Conservation (phyloP, 2,113 vertebrate genomes). For the Oceanites oceanicus region DNA sequence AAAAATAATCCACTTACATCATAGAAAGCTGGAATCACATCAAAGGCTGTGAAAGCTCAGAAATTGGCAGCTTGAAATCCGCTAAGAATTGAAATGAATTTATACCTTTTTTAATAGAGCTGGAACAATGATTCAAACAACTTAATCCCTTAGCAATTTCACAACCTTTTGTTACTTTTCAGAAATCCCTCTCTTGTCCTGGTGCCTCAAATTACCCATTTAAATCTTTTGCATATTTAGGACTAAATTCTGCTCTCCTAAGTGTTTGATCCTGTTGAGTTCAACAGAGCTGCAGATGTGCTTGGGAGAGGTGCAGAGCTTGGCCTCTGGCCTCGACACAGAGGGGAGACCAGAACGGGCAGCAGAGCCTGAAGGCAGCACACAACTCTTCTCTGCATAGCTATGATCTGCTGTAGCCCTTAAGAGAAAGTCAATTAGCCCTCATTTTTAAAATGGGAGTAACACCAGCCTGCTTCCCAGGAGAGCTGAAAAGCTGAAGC, state of each 20-base stretch:
- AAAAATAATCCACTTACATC: conserved; percentile 69
- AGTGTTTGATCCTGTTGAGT: background rate
- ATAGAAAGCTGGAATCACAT: conserved; percentile 66
- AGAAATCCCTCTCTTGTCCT: conserved; percentile 3
- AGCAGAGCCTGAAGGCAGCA: background rate
- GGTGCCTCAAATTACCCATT: background rate
- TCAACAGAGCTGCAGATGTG: background rate
- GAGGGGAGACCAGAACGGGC: background rate
- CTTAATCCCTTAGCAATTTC: conserved; percentile 56
- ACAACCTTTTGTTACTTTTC: conserved; percentile 49
- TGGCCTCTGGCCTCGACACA: background rate
- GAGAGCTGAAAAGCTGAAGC: background rate
- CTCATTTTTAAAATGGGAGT: background rate
- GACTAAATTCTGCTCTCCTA: background rate
- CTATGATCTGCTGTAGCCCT: background rate
- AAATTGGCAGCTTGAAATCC: conserved; percentile 65
- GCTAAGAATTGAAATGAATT: conserved; percentile 66
- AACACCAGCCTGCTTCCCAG: background rate
- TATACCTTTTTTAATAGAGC: conserved; percentile 60
- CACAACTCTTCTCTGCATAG: background rate
- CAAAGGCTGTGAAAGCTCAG: conserved; percentile 57
- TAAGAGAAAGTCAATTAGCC: background rate
- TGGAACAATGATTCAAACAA: conserved; percentile 50
- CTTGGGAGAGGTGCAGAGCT: background rate
- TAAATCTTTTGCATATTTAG: background rate